Percentiles rank a stretch among this genome's conserved stretches.
phyloP scores from a whole-genome alignment of 2,797 vertebrate genomes.

The Margarornis squamiger region DNA sequence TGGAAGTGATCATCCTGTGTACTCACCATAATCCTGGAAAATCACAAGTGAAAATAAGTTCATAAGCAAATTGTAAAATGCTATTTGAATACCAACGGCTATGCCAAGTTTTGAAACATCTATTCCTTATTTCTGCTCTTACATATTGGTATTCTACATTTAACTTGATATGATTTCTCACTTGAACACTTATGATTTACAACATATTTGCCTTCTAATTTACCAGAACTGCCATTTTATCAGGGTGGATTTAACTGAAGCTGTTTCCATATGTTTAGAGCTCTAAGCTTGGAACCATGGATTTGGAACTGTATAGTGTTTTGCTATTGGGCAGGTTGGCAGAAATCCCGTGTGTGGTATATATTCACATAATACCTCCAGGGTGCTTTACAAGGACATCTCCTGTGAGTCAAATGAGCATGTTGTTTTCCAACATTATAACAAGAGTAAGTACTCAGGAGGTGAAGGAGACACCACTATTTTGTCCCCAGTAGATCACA shows the following conservation, averaged over 20 bases:
- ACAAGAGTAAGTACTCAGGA: background rate
- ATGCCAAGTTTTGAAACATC: background rate
- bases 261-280: conserved; percentile 28
- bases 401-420: background rate
- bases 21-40: background rate
- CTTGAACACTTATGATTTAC: background rate
- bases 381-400: background rate
- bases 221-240: background rate
- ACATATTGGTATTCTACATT: background rate
- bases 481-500: background rate
- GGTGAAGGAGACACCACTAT: background rate
- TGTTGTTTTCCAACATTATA: background rate
- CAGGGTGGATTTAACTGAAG: conserved; percentile 23
- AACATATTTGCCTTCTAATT: background rate
- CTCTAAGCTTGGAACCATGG: background rate
- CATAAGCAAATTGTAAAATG: background rate
- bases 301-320: background rate
- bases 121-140: background rate
- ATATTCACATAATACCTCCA: background rate
- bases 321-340: background rate
- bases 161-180: background rate
- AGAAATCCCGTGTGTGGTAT: background rate
- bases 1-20: background rate
- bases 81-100: background rate
- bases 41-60: background rate